These are phyloP conservation scores for Callionymus lyra DNA, from an alignment of 2,113 vertebrate genomes.

Conservation along the genomic window DNA sequence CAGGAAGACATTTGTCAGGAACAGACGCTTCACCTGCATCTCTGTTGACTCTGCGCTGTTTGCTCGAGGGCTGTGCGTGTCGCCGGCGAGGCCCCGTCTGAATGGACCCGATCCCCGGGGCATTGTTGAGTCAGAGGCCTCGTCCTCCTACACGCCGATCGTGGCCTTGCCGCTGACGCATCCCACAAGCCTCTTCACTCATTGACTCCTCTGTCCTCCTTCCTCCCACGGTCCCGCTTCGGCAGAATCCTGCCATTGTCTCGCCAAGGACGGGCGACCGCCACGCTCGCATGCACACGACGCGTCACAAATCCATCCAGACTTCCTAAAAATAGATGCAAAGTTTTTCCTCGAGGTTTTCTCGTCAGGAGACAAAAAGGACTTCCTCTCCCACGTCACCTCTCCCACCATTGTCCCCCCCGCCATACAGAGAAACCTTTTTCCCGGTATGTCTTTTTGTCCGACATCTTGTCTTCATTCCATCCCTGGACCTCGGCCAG, in stretches of 20 bases:
- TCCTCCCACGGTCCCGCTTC: constrained; percentile 56
- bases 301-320: no score
- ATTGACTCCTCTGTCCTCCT: constrained; percentile 65
- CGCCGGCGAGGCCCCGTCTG: constrained; percentile 18
- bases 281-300: not conserved
- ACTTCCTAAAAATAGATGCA: no score
- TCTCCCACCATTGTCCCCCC: constrained; percentile 47
- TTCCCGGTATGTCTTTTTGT: constrained; percentile 44
- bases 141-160: constrained; percentile 60
- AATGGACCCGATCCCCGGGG: constrained; percentile 37
- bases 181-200: constrained; percentile 68
- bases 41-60: constrained; percentile 34
- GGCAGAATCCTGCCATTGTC: constrained; percentile 65
- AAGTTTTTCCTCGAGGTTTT: no score
- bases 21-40: constrained; percentile 42
- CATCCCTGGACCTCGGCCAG: constrained; percentile 21
- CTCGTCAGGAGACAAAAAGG: no score
- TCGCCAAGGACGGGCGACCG: constrained; percentile 40
- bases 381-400: no score
- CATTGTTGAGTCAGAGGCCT: constrained; percentile 46
- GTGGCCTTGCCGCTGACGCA: constrained; percentile 60
- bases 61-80: constrained; percentile 14
- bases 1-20: no score
- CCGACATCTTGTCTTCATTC: constrained; percentile 51
- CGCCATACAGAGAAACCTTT: no score